phyloP scores from a whole-genome alignment of 53 echinoderm and acorn worm genomes.

The Crossaster papposus region DNA sequence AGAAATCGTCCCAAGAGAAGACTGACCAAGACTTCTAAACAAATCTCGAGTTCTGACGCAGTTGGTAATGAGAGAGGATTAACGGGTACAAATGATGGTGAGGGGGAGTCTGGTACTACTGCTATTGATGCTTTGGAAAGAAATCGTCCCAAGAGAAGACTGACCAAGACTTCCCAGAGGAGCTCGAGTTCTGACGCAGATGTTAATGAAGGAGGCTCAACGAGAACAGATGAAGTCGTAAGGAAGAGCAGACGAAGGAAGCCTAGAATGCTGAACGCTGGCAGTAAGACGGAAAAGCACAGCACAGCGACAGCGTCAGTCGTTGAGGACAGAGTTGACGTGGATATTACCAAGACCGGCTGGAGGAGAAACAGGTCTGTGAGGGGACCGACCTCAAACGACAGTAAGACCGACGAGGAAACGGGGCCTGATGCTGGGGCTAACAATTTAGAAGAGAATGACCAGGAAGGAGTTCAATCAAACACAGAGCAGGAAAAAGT shows the following conservation, averaged over 20 bases:
- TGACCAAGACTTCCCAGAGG: slow-evolving; percentile 14
- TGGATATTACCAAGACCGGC: not conserved
- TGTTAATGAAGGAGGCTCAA: slow-evolving; percentile 18
- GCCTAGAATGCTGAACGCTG: not conserved
- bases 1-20: too few species aligned
- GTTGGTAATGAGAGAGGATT: too few species aligned
- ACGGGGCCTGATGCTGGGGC: not conserved
- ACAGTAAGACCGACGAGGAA: not conserved
- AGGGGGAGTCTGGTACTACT: not conserved
- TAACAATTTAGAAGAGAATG: not conserved
- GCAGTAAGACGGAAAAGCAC: not conserved
- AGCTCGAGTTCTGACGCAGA: not conserved
- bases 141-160: not conserved
- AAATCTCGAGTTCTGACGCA: too few species aligned
- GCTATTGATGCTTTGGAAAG: not conserved
- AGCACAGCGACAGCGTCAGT: not conserved
- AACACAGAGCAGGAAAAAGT: not conserved
- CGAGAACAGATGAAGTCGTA: slow-evolving; percentile 16
- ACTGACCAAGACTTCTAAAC: too few species aligned
- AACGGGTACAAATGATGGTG: too few species aligned
- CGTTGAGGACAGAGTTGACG: not conserved
- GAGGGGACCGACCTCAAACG: not conserved
- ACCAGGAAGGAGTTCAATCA: not conserved
- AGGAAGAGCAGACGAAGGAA: slow-evolving; percentile 13
- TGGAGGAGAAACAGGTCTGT: not conserved